Percentiles rank a stretch among this genome's conserved stretches.
Conservation (phyloP, 2,113 vertebrate genomes). For the Promerops cafer region DNA sequence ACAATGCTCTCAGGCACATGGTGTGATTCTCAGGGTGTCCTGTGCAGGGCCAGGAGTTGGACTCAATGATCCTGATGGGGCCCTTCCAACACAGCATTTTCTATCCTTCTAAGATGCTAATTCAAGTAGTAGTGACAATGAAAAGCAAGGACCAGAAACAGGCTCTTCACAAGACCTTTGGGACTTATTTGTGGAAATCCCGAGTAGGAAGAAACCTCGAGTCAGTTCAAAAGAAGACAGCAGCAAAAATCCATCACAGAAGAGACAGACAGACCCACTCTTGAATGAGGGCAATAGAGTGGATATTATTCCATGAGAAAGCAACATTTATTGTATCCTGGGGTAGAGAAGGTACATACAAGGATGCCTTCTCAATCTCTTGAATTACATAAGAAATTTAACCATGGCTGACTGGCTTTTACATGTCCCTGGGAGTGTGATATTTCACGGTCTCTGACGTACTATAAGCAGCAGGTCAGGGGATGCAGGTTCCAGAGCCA, state of each 20-base stretch:
- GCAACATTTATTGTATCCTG: neutral
- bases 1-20: neutral
- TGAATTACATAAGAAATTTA: neutral
- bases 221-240: neutral
- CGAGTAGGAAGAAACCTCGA: neutral
- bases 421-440: neutral
- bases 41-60: neutral
- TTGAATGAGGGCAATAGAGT: neutral
- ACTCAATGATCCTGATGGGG: fast-evolving
- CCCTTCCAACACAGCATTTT: neutral
- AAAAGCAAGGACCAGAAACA: neutral
- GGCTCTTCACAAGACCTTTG: neutral
- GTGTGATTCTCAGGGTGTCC: neutral
- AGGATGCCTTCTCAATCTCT: neutral
- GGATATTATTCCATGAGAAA: neutral
- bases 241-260: neutral
- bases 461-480: neutral
- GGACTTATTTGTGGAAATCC: neutral
- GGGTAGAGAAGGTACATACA: neutral
- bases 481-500: neutral
- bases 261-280: neutral
- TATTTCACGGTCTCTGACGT: neutral
- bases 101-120: neutral
- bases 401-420: neutral
- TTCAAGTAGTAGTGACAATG: neutral